Percentiles rank a stretch among this genome's conserved stretches.
Evolutionary conservation across 1,140 invertebrate species (phyloP).

Genomic region (Venturia canescens): DNA sequence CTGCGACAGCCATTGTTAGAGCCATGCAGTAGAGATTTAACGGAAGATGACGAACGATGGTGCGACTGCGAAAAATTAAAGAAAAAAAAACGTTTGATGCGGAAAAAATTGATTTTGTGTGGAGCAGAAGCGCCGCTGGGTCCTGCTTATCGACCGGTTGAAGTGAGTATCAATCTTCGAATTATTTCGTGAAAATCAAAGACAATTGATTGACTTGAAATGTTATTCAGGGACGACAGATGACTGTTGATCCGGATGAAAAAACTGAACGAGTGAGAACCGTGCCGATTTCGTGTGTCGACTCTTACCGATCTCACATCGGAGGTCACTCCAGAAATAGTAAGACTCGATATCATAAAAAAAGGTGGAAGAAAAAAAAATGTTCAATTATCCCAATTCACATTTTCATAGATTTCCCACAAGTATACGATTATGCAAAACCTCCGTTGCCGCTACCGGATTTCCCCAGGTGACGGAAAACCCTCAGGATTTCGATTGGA

Average conservation of each 20-base stretch:
- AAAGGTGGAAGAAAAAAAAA: neutral
- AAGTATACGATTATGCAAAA: conserved; percentile 52
- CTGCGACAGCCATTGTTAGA: conserved; percentile 12
- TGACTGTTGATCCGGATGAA: conserved; percentile 51
- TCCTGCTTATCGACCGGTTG: conserved; percentile 51
- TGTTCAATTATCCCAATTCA: conserved; percentile 16
- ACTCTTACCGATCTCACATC: conserved; percentile 61
- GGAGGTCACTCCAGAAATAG: conserved; percentile 52
- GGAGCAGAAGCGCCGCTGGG: neutral
- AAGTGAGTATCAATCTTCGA: conserved; percentile 49
- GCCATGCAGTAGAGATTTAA: neutral
- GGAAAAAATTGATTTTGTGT: neutral
- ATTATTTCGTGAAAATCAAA: neutral
- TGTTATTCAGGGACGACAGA: conserved; percentile 37
- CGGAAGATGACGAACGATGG: conserved; percentile 43
- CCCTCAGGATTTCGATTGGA: neutral
- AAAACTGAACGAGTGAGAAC: conserved; percentile 60
- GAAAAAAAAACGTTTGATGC: conserved; percentile 41
- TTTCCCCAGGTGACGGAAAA: conserved; percentile 59
- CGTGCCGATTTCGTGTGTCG: conserved; percentile 61
- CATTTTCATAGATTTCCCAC: conserved; percentile 53
- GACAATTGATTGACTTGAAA: neutral
- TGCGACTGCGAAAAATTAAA: conserved; percentile 48
- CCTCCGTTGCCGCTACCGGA: conserved; percentile 63
- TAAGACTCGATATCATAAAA: conserved; percentile 43